These are phyloP conservation scores for Lagorchestes hirsutus DNA, from an alignment of 2,797 vertebrate species.

Conservation along the genomic window DNA sequence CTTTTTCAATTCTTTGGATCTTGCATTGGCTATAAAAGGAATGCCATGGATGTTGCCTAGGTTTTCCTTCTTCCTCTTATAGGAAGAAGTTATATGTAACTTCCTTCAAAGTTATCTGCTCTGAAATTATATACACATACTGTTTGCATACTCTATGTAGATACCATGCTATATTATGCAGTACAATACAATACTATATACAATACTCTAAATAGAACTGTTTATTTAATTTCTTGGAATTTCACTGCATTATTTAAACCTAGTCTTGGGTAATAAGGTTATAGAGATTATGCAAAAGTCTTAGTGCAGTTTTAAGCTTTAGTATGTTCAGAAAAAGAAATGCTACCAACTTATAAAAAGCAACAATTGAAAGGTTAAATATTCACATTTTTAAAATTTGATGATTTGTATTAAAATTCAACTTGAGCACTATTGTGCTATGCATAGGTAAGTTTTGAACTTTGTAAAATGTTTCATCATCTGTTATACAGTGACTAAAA, in stretches of 20 bases:
- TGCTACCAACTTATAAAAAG: neutral
- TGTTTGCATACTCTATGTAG: neutral
- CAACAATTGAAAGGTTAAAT: neutral
- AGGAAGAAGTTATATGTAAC: neutral
- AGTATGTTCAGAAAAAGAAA: neutral
- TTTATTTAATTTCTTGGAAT: neutral
- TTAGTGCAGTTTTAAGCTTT: neutral
- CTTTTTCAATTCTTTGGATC: neutral
- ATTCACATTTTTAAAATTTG: neutral
- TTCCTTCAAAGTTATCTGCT: neutral
- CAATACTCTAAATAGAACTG: neutral
- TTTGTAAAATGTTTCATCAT: neutral
- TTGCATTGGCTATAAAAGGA: neutral
- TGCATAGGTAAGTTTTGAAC: neutral
- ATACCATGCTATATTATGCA: neutral
- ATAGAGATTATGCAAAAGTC: neutral
- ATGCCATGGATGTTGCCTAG: neutral
- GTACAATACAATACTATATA: too few relatives aligned
- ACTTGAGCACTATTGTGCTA: neutral
- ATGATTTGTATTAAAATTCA: neutral
- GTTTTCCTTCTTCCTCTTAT: neutral
- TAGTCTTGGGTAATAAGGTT: neutral
- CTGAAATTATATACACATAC: neutral
- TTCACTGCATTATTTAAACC: neutral
- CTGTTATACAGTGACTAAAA: neutral